Evolutionary conservation across 92 coral and sea anemone genomes (phyloP).

Genomic region (Isaurus tuberculatus): DNA sequence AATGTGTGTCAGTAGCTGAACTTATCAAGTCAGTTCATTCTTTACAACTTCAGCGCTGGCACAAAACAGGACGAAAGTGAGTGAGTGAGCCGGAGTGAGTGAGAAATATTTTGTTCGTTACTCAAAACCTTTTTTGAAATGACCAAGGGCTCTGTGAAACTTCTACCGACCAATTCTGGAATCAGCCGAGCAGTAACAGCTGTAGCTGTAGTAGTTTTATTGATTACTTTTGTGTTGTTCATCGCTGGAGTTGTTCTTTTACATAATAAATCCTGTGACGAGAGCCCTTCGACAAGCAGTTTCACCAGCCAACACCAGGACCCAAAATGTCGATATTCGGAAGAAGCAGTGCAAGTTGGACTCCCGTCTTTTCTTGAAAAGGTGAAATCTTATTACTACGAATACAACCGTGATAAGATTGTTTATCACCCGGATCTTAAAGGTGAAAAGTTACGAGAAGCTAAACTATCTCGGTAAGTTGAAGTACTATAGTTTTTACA

Average conservation of each 20-base stretch:
- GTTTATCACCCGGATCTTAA: constrained; percentile 69
- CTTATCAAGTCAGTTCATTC: no score
- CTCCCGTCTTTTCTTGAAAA: constrained; percentile 71
- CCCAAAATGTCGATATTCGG: constrained; percentile 66
- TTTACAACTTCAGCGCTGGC: no score
- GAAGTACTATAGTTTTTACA: not conserved
- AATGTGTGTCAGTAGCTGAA: no score
- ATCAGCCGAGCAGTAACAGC: not conserved
- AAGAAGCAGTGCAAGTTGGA: constrained; percentile 80
- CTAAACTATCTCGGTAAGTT: constrained; percentile 60
- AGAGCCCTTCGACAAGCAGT: not conserved
- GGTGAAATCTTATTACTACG: constrained; percentile 65
- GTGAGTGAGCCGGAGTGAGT: no score
- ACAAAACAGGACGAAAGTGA: no score
- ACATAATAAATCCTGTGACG: not conserved
- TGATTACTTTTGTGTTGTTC: constrained; percentile 4
- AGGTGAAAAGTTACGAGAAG: constrained; percentile 37
- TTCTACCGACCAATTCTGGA: not conserved
- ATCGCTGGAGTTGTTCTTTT: constrained; percentile 36
- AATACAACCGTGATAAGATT: constrained; percentile 61
- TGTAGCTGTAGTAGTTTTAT: not conserved
- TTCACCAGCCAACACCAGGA: not conserved
- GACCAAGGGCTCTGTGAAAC: not conserved
- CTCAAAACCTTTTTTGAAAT: not conserved
- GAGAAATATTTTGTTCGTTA: no score